Conservation (phyloP, 2,797 vertebrate genomes). For the Falco concolor region DNA sequence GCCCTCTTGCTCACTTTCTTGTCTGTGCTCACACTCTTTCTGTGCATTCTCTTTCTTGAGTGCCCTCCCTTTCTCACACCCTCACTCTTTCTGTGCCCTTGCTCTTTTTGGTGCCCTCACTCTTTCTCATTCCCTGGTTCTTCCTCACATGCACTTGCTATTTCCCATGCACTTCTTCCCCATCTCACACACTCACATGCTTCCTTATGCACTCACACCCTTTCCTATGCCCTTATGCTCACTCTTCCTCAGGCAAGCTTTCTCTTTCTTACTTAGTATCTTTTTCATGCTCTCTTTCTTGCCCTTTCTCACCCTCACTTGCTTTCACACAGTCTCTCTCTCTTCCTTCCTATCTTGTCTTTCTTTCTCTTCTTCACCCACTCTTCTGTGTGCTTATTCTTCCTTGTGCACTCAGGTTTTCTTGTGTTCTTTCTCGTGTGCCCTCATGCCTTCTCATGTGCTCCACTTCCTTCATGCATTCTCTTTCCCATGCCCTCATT, state of each 20-base stretch:
- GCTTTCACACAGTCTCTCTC: rapidly evolving
- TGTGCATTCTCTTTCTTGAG: not conserved
- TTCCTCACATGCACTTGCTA: not conserved
- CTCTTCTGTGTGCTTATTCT: not conserved
- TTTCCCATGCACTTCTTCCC: not conserved
- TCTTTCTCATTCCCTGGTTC: not conserved
- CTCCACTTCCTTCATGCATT: not conserved
- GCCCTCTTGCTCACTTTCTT: not conserved
- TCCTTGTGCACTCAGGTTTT: not conserved
- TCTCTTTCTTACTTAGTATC: not conserved
- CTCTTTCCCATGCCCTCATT: not conserved
- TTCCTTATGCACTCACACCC: not conserved
- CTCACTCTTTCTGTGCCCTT: too few relatives aligned
- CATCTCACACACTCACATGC: not conserved
- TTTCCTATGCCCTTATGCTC: not conserved
- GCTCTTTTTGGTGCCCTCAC: not conserved
- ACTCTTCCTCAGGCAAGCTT: not conserved
- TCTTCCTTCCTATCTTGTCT: not conserved
- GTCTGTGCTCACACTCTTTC: not conserved
- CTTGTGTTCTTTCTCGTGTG: not conserved
- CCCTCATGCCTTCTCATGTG: rapidly evolving
- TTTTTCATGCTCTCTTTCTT: not conserved
- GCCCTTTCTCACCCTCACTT: not conserved
- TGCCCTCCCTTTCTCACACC: not conserved
- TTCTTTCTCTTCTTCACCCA: not conserved